Base-by-base conservation (phyloP, 2,888 invertebrate genomes). In the Parelbella ahira region DNA sequence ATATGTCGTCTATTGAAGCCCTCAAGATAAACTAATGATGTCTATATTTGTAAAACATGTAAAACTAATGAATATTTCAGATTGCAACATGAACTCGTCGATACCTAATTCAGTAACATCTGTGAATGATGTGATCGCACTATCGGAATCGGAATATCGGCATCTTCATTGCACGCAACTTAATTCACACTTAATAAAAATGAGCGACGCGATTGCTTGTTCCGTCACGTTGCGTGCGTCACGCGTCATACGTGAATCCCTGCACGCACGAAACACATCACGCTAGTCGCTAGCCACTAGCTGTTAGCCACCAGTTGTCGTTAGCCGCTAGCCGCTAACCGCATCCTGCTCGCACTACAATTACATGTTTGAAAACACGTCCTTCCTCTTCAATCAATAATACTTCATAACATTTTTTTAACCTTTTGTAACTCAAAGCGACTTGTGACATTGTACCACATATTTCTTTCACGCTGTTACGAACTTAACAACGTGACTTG, bases 221-320 rank as follows among this genome's bases (percentile, higher is more conserved):
- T 54, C 45, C 49, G 46, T 51, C 52, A 54, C 45, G 48, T 44
- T 39, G 47, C 48, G 41, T 45, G 50, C 42, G 49, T 48, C 49
- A 49, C 39, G 44, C n/a, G n/a, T 41, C 44, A 32, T 47, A 51
- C 54, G 52, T 51, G 52, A 37, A 44, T 18, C 39, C 15, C 42
- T 41, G 47, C 53, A 54, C 52, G 50, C 23, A 24, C 24, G 18
- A 18, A 15, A 21, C 41, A 29, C 10, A 30, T 33, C 34, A 27
- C 27, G 10, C 20, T 23, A 41, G n/a, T n/a, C n/a, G n/a, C n/a
- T n/a, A n/a, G n/a, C n/a, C n/a, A n/a, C n/a, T n/a, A n/a, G n/a
- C n/a, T n/a, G n/a, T n/a, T n/a, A n/a, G n/a, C n/a, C n/a, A n/a
- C n/a, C n/a, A n/a, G n/a, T n/a, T n/a, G n/a, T n/a, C n/a, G n/a